These are phyloP conservation scores for Taeniopygia guttata DNA, from an alignment of 2,797 vertebrate species.

Conservation along the genomic window DNA sequence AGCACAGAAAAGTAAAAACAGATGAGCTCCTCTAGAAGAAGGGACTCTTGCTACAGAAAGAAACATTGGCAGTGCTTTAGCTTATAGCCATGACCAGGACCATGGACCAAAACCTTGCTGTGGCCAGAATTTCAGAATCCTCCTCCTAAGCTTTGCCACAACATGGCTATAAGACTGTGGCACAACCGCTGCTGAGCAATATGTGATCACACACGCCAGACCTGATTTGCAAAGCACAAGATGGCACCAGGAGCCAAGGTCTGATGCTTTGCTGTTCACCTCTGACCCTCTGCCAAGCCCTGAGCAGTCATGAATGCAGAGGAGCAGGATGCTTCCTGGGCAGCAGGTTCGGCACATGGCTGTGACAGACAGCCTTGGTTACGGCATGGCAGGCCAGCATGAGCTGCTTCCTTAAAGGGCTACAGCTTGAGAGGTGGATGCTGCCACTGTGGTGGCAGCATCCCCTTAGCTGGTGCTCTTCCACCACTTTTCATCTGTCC, in stretches of 20 bases:
- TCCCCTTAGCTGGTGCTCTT: background rate
- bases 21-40: background rate
- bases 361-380: background rate
- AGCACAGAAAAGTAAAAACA: background rate
- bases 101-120: background rate
- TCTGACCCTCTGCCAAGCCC: background rate
- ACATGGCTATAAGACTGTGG: rapidly evolving
- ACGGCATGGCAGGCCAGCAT: rapidly evolving
- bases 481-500: background rate
- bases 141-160: background rate
- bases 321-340: background rate
- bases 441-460: rapidly evolving
- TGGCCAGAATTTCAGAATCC: background rate
- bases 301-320: rapidly evolving
- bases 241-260: background rate
- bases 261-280: rapidly evolving
- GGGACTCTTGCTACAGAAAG: background rate
- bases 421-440: rapidly evolving
- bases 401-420: background rate
- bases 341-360: rapidly evolving
- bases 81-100: background rate
- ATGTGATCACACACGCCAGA: rapidly evolving
- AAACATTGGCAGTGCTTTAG: background rate
- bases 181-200: rapidly evolving
- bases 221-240: rapidly evolving